Evolutionary conservation across 2,888 invertebrate genomes (phyloP), one percentile per base, ranked within the genome.

Genomic region (Lapara coniferarum): DNA sequence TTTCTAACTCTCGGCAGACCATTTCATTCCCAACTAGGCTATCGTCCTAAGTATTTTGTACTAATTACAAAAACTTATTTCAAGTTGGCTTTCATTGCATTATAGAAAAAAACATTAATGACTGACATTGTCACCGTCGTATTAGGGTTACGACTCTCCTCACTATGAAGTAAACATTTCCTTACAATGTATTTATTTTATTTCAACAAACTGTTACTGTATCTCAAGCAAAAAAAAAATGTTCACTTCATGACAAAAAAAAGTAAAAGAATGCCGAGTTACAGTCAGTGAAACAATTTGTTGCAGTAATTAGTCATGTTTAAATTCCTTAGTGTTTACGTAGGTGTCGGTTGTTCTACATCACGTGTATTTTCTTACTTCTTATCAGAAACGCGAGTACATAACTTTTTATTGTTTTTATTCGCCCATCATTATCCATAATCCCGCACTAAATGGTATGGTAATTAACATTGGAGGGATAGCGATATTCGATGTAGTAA

Each of bases 281-380:
- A 19, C 19, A 46, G 46, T 49, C 13, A 63, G 8, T 63, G 46
- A 30, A 57, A 14, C 16, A 16, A 49, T 63, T 49, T 63, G 63
- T 63, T 63, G 46, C 19, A 19, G 63, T 46, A 63, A 63, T 63
- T 63, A 63, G 13, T 46, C 19, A 63, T 63, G 63, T 63, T 63
- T 59, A 59, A 59, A 59, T 59, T 63, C 46, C 63, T 46, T 8
- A 59, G 49, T 63, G 49, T 63, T 63, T 63, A 63, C 19, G 46
- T 49, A 46, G 46, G 16, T 63, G 63, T 49, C 49, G 49, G 49
- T 63, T 49, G 63, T 63, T 63, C 63, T 19, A 49, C 12, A 49
- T 63, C 49, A 63, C 19, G 46, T 13, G 19, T 46, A 25, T 63
- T 63, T 59, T 63, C 63, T 56, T 56, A 12, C 25, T 30, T 56